Evolutionary conservation across 1,140 invertebrate species (phyloP).

Genomic region (Drosophila pseudoobscura): DNA sequence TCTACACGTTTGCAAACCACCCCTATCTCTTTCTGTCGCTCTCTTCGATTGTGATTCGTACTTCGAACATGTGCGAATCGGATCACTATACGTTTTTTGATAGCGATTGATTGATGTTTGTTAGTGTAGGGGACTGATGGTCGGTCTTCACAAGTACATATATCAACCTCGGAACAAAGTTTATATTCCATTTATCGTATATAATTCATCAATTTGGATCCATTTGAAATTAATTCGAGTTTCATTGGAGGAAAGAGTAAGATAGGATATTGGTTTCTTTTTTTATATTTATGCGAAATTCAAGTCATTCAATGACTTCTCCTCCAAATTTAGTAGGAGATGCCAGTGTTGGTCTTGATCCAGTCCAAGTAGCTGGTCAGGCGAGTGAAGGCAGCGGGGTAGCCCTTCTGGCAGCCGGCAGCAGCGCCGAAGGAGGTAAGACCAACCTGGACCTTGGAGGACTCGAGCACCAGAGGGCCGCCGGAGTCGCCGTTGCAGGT

Average conservation of each 20-base stretch:
- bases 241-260: background rate
- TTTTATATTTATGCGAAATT: constrained; percentile 17
- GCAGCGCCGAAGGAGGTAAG: constrained; percentile 85
- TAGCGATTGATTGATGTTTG: too few species aligned
- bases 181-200: too few species aligned
- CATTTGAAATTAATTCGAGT: background rate
- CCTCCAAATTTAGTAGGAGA: constrained; percentile 32
- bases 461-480: constrained; percentile 82
- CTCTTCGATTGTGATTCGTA: too few species aligned
- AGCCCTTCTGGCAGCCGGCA: constrained; percentile 84
- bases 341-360: constrained; percentile 79
- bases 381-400: constrained; percentile 84
- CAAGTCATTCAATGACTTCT: background rate
- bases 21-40: too few species aligned
- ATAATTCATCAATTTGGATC: too few species aligned
- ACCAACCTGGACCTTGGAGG: constrained; percentile 77
- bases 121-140: too few species aligned
- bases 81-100: too few species aligned
- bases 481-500: constrained; percentile 84
- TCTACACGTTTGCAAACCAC: too few species aligned
- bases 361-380: constrained; percentile 84
- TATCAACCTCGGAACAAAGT: too few species aligned
- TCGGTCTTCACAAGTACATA: too few species aligned
- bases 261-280: background rate
- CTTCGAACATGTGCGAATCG: too few species aligned